A percentile compares a stretch with the other conserved stretches of the same genome.
Conservation (phyloP, 30 jellyfish, hydroid and myxozoan genomes). For the Hydra vulgaris region DNA sequence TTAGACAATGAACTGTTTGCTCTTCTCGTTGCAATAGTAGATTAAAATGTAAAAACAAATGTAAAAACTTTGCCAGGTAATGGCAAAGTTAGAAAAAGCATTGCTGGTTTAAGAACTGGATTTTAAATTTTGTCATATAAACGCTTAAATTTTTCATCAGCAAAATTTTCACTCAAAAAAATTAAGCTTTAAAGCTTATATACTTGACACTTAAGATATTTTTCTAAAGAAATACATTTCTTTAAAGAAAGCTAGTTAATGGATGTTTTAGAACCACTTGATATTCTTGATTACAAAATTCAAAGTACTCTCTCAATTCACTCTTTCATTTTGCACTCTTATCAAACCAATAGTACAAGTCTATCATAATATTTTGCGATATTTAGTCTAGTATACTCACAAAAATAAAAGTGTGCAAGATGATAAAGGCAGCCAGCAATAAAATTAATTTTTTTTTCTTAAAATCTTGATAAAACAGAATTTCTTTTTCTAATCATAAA, state of each 20-base stretch:
- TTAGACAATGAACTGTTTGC: too few relatives aligned
- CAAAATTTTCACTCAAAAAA: conserved; percentile 20
- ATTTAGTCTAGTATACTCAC: conserved; percentile 13
- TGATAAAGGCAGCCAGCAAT: conserved; percentile 68
- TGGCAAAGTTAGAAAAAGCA: too few relatives aligned
- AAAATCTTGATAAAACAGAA: conserved; percentile 38
- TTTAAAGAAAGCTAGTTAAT: conserved; percentile 45
- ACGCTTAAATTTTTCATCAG: conserved; percentile 34
- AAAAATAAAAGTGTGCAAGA: conserved; percentile 44
- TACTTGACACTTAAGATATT: conserved; percentile 3
- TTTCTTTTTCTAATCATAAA: conserved; percentile 44
- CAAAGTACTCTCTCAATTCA: too few relatives aligned
- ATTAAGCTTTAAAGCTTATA: conserved; percentile 30
- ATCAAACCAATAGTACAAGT: too few relatives aligned
- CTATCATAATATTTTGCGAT: conserved; percentile 37
- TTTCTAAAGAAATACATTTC: conserved; percentile 24
- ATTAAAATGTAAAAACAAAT: too few relatives aligned
- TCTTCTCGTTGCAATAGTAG: too few relatives aligned
- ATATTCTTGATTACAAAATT: too few relatives aligned
- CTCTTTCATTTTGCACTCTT: too few relatives aligned
- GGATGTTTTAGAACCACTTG: conserved; percentile 21
- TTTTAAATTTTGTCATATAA: too few relatives aligned
- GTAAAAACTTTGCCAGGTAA: too few relatives aligned
- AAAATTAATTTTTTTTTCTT: conserved; percentile 19
- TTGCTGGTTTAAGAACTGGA: too few relatives aligned